These are phyloP conservation scores for Schizaphis graminum DNA, from an alignment of 2,888 invertebrate species.

Conservation along the genomic window DNA sequence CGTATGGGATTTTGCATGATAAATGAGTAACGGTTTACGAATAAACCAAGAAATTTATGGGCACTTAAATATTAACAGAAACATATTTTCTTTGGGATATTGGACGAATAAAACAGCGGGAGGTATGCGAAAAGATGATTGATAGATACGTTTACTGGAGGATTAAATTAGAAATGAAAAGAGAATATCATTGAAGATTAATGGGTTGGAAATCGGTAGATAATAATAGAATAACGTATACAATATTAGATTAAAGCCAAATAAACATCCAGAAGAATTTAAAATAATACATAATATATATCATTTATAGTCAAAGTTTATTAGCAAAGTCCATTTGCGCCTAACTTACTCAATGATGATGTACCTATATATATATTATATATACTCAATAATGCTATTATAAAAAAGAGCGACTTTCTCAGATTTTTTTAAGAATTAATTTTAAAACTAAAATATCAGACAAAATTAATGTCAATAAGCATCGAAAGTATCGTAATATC, in stretches of 20 bases:
- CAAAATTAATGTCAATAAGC: neutral
- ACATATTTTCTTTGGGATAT: conserved; percentile 24
- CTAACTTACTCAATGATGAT: neutral
- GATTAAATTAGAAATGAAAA: conserved; percentile 53
- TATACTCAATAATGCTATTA: neutral
- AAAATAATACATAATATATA: neutral
- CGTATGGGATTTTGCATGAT: conserved; percentile 41
- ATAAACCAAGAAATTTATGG: conserved; percentile 20
- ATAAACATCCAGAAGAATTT: neutral
- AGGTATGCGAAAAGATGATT: conserved; percentile 39
- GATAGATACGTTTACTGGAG: conserved; percentile 52
- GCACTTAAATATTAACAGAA: conserved; percentile 27
- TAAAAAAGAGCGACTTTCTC: neutral
- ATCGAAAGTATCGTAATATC: neutral
- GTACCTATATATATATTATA: neutral
- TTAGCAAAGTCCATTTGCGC: neutral
- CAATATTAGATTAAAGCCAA: conserved; percentile 48
- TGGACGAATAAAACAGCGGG: neutral
- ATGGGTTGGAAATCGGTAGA: conserved; percentile 50
- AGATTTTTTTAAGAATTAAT: neutral
- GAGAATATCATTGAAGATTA: conserved; percentile 46
- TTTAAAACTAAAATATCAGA: neutral
- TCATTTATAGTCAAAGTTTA: too few species aligned
- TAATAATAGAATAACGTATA: conserved; percentile 39
- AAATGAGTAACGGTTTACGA: conserved; percentile 22